Base-by-base conservation (phyloP, 35 echinoderm and acorn worm species). In the Apostichopus japonicus region DNA sequence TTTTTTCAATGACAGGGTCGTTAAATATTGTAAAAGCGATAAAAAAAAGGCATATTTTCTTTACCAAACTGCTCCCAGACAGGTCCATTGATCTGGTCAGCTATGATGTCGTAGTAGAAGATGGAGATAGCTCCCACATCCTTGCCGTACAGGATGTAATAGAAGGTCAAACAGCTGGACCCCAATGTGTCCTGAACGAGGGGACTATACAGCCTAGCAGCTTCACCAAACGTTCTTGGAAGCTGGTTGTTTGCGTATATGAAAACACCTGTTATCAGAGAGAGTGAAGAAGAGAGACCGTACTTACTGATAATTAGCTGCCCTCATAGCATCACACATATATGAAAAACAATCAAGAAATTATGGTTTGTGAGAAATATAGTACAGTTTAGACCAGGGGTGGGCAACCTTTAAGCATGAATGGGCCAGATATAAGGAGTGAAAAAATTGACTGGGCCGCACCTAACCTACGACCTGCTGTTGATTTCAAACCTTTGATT, bases 61-160 rank as follows among this genome's bases (percentile, higher is more conserved):
- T 70, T 72, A 89, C 86, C 86, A 44, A 89, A 72, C 4, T 21
- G 57, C 23, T 89, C 86, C 23, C 56, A 65, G n/a, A 62, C 61
- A 72, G 86, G 86, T 27, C 63, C 86, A 5, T 59, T 52, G 5
- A 55, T 44, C 63, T 67, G 21, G 22, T 51, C 59, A 2, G 23
- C 21, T 6, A 89, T 89, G 62, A 91, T 72, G 76, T 91, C 90
- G 27, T 91, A 91, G n/a, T 52, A 16, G 13, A 52, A 91, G 6
- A 91, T 72, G 11, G 90, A 78, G 14, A 99, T 8, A 0, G 82
- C 79, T 6, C 97, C 97, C 15, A 99, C 90, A 33, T 94, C 93
- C 4, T 65, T 10, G 0, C 94, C 96, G 65, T 92, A 93, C 77
- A 96, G 91, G 65, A 95, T 90, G 80, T 95, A 98, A 33, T 92